Evolutionary conservation across 2,113 vertebrate species (phyloP).

Genomic region (Microcebus griseorufus): DNA sequence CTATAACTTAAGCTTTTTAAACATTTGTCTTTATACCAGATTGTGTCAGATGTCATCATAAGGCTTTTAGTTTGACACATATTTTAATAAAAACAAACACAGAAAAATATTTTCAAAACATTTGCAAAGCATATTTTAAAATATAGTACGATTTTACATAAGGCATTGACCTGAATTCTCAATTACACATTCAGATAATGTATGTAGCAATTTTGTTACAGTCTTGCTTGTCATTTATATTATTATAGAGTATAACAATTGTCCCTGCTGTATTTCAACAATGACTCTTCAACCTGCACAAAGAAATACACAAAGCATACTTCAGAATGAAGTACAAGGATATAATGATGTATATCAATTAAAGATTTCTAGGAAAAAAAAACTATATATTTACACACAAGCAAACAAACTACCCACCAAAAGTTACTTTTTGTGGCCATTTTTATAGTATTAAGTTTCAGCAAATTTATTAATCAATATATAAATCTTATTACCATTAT

Average conservation of each 20-base stretch:
- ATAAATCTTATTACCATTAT: not conserved
- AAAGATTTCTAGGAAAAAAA: not conserved
- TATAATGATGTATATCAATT: not conserved
- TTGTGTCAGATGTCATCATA: not conserved
- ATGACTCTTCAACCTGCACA: not conserved
- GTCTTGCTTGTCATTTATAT: not conserved
- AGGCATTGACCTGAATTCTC: not conserved
- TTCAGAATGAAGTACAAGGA: not conserved
- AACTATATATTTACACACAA: not conserved
- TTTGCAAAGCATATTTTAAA: not conserved
- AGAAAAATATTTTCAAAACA: not conserved
- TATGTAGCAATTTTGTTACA: slow-evolving; percentile 23
- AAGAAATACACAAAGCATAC: not conserved
- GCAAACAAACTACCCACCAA: not conserved
- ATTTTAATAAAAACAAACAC: slow-evolving; percentile 36
- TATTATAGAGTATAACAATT: not conserved
- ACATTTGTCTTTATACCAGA: not conserved
- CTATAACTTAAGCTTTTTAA: not conserved
- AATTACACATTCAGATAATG: slow-evolving; percentile 16
- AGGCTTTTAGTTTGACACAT: not conserved
- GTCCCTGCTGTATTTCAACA: not conserved
- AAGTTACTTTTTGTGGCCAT: not conserved
- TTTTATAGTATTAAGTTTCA: not conserved
- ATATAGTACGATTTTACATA: not conserved
- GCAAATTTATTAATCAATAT: not conserved